Evolutionary conservation across 1,140 invertebrate species (phyloP).

Genomic region (Caenorhabditis remanei): DNA sequence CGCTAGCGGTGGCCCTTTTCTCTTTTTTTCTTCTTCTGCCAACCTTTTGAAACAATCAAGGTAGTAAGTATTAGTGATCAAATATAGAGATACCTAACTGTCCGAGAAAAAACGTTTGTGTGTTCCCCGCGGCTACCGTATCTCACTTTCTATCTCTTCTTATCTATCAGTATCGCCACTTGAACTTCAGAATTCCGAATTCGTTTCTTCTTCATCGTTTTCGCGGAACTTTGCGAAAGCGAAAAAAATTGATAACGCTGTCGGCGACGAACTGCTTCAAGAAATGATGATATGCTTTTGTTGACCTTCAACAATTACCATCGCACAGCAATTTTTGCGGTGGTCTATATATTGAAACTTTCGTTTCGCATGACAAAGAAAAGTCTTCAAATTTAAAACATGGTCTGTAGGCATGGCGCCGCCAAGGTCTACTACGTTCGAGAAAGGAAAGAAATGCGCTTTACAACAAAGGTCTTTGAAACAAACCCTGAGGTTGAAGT

Average conservation of each 20-base stretch:
- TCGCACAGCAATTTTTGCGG: slow-evolving; percentile 47
- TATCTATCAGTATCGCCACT: not conserved
- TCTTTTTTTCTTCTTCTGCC: not conserved
- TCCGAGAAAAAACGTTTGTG: slow-evolving; percentile 35
- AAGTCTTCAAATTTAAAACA: slow-evolving; percentile 31
- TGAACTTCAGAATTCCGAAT: slow-evolving; percentile 21
- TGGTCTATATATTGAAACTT: slow-evolving; percentile 50
- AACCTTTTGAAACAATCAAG: slow-evolving; percentile 36
- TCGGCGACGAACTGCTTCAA: slow-evolving; percentile 41
- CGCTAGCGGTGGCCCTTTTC: slow-evolving; percentile 2
- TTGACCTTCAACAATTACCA: slow-evolving; percentile 52
- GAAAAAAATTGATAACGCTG: not conserved
- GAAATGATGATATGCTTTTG: slow-evolving; percentile 47
- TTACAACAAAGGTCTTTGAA: slow-evolving; percentile 21
- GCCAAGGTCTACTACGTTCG: slow-evolving; percentile 47
- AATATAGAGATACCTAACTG: not conserved
- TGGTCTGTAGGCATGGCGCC: slow-evolving; percentile 18
- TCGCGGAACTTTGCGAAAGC: slow-evolving; percentile 11
- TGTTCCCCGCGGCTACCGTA: slow-evolving; percentile 32
- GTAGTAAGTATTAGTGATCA: slow-evolving; percentile 31
- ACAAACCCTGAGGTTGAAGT: not conserved
- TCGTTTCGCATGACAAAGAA: slow-evolving; percentile 33
- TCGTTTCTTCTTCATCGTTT: slow-evolving; percentile 1
- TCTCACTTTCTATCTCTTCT: slow-evolving; percentile 5
- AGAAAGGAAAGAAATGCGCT: not conserved